Conservation (phyloP, 2,888 invertebrate genomes). For the Thymelicus lineola region DNA sequence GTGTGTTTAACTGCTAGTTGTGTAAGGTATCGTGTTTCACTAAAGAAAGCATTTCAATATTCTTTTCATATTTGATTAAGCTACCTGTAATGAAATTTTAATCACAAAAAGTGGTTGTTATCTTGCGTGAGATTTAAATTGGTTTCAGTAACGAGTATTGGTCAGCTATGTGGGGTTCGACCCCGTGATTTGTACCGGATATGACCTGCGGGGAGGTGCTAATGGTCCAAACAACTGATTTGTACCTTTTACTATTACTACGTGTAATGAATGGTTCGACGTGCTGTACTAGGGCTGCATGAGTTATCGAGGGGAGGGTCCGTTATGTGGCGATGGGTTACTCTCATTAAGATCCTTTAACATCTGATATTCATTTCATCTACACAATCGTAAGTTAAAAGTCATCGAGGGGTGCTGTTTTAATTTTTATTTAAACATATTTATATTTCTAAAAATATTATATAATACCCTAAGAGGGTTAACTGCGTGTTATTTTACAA, state of each 20-base stretch:
- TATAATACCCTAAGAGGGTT: no score
- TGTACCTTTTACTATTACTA: slow-evolving; percentile 56
- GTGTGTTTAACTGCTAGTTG: slow-evolving; percentile 16
- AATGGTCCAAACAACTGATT: slow-evolving; percentile 57
- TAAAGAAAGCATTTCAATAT: not conserved
- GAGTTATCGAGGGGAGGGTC: slow-evolving; percentile 32
- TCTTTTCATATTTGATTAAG: not conserved
- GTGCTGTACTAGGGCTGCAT: slow-evolving; percentile 54
- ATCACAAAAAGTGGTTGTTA: slow-evolving; percentile 44
- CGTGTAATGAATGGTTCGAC: slow-evolving; percentile 54
- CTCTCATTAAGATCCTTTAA: slow-evolving; percentile 12
- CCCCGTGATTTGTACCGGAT: slow-evolving; percentile 76
- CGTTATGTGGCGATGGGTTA: slow-evolving; percentile 26
- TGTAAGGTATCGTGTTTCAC: slow-evolving; percentile 14
- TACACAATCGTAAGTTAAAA: slow-evolving; percentile 17
- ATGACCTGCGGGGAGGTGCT: slow-evolving; percentile 70
- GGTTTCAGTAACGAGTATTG: slow-evolving; percentile 52
- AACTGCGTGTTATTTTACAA: no score
- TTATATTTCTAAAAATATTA: no score
- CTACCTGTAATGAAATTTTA: not conserved
- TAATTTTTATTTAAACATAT: slow-evolving; percentile 1
- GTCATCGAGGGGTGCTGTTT: not conserved
- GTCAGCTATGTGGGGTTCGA: slow-evolving; percentile 60
- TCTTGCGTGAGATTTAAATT: slow-evolving; percentile 64
- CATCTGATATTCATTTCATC: slow-evolving; percentile 18